Evolutionary conservation across 2,888 invertebrate genomes (phyloP), one percentile per base, ranked within the genome.

Genomic region (Caenorhabditis sp.): DNA sequence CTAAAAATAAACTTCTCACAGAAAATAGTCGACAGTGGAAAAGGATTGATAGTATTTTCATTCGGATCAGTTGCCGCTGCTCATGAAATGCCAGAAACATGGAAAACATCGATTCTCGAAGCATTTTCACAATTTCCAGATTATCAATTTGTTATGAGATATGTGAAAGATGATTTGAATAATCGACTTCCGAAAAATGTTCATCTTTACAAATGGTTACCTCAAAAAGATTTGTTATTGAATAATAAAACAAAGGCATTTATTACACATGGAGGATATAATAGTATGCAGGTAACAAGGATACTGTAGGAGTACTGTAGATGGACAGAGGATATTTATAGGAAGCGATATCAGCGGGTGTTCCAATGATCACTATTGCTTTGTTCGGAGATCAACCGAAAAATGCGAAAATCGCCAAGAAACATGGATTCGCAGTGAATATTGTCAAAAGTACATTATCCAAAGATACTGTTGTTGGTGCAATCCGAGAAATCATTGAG

Each of bases 251-350:
- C 92, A 0, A 88, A 91, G 66, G 91, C 91, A 0, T 93, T 92
- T 83, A 90, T 93, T 78, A 92, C 92, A 0, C 93, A 93, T 85
- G 93, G 92, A 0, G 93, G 93, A 0, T 91, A 93, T 83, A 90
- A 93, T 81, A 92, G 93, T 63, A 88, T 91, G 36, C 91, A 92
- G 0, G 93, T 79, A 63, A 21, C 1, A 20, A 27, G 26, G 26
- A 27, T 27, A 10, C 3, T 27, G 3, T 31, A n/a, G 21, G 7
- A 7, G 7, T 23, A 8, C 10, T 23, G 2, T 25, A 23, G n/a
- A 50, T 50, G 8, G 7, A 23, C 23, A 10, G n/a, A 20, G 23
- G 10, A 26, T 25, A 31, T 25, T 60, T 71, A 21, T 60, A 82
- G 76, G 82, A 82, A 58, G 70, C 82, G 0, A 73, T 82, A 12